Evolutionary conservation across 1,140 invertebrate species (phyloP).

Genomic region (Phortica variegata): DNA sequence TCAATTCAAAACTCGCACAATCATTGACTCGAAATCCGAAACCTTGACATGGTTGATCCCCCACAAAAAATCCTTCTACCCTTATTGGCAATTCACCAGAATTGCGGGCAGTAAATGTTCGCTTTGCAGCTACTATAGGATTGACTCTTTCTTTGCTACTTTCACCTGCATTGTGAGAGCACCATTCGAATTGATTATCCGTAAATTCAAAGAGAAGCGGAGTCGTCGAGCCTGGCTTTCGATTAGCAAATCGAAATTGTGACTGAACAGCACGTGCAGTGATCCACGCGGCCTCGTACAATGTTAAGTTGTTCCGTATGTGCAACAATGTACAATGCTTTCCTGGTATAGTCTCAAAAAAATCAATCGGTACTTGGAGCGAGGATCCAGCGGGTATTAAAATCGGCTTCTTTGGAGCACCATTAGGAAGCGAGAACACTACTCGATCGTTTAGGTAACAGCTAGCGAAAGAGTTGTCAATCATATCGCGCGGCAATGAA

Average conservation of each 20-base stretch:
- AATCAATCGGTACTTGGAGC: constrained; percentile 55
- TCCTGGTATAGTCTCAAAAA: constrained; percentile 43
- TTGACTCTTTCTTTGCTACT: neutral
- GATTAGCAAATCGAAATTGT: constrained; percentile 88
- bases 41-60: constrained; percentile 75
- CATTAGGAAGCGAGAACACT: constrained; percentile 40
- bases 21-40: constrained; percentile 85
- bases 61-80: constrained; percentile 76
- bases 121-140: constrained; percentile 56
- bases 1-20: constrained; percentile 78
- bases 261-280: constrained; percentile 81
- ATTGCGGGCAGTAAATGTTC: constrained; percentile 86
- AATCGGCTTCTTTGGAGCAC: constrained; percentile 14
- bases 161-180: constrained; percentile 62
- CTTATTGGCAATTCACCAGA: constrained; percentile 80
- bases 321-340: constrained; percentile 57
- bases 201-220: constrained; percentile 82
- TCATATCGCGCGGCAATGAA: constrained; percentile 45
- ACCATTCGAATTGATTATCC: constrained; percentile 81
- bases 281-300: constrained; percentile 81
- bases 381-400: constrained; percentile 39
- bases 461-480: constrained; percentile 34
- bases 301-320: constrained; percentile 87
- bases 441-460: constrained; percentile 40
- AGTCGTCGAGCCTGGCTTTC: constrained; percentile 72